Evolutionary conservation across 2,888 invertebrate species (phyloP).

Genomic region (Dichetophora obliterata): DNA sequence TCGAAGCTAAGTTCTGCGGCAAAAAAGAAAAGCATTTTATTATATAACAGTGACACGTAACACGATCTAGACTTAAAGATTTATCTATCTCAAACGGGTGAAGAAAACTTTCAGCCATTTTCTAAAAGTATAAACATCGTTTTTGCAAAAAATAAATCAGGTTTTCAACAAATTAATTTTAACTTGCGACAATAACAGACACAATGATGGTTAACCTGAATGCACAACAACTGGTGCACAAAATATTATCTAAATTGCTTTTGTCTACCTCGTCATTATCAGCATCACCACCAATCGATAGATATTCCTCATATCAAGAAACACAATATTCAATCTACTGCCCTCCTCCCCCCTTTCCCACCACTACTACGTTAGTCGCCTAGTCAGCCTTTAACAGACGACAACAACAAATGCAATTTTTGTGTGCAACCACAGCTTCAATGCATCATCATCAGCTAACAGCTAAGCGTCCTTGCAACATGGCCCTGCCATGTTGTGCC

Average conservation of each 20-base stretch:
- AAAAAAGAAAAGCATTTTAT: too few relatives aligned
- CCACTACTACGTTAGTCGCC: neutral
- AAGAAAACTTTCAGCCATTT: too few relatives aligned
- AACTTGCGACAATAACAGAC: neutral
- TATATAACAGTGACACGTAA: too few relatives aligned
- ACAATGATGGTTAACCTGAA: neutral
- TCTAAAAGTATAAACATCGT: too few relatives aligned
- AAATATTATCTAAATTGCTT: conserved; percentile 35
- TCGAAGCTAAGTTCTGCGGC: too few relatives aligned
- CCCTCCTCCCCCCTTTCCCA: neutral
- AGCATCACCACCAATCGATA: neutral
- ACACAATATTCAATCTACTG: neutral
- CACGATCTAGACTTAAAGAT: too few relatives aligned
- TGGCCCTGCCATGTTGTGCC: neutral
- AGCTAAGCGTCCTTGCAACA: neutral
- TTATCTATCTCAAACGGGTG: too few relatives aligned
- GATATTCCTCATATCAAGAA: neutral
- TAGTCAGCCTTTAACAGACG: neutral
- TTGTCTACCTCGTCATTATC: neutral
- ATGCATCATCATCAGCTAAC: conserved; percentile 10
- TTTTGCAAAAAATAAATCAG: too few relatives aligned
- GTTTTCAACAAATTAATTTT: too few relatives aligned
- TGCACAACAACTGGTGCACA: conserved; percentile 14
- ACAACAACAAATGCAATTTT: conserved; percentile 23
- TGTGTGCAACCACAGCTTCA: conserved; percentile 30